These are phyloP conservation scores for Cinclus mexicanus DNA, from an alignment of 2,113 vertebrate genomes.

Conservation along the genomic window DNA sequence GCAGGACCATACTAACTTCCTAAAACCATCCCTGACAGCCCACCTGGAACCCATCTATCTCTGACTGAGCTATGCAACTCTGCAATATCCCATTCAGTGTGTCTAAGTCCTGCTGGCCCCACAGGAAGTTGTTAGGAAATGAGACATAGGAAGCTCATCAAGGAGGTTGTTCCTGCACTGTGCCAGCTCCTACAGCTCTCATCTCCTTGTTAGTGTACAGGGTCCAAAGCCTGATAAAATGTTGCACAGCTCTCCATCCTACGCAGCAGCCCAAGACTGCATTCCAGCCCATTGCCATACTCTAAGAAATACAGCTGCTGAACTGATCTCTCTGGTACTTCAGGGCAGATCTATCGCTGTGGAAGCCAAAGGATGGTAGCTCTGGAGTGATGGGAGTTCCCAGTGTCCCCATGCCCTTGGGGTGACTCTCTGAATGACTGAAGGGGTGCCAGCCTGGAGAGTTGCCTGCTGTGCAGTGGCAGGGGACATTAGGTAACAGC, in stretches of 20 bases:
- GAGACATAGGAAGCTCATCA: not conserved
- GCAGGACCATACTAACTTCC: not conserved
- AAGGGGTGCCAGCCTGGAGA: not conserved
- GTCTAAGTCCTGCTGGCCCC: not conserved
- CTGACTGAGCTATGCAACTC: not conserved
- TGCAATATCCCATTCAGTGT: not conserved
- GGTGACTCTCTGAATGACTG: not conserved
- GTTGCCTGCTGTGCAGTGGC: not conserved
- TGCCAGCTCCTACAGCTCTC: not conserved
- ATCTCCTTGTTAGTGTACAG: not conserved
- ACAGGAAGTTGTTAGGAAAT: not conserved
- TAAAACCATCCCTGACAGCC: not conserved
- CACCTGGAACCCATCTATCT: not conserved
- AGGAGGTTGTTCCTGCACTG: not conserved
- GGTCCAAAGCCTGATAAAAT: not conserved
- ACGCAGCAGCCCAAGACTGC: not conserved
- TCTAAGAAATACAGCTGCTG: not conserved
- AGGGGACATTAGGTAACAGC: not conserved
- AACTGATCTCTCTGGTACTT: not conserved
- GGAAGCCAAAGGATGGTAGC: not conserved
- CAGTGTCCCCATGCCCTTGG: not conserved
- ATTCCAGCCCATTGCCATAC: not conserved
- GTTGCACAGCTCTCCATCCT: not conserved
- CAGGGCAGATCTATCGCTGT: not conserved
- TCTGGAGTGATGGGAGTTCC: not conserved